Evolutionary conservation across 2,113 vertebrate species (phyloP).

Genomic region (Amazona guildingii): DNA sequence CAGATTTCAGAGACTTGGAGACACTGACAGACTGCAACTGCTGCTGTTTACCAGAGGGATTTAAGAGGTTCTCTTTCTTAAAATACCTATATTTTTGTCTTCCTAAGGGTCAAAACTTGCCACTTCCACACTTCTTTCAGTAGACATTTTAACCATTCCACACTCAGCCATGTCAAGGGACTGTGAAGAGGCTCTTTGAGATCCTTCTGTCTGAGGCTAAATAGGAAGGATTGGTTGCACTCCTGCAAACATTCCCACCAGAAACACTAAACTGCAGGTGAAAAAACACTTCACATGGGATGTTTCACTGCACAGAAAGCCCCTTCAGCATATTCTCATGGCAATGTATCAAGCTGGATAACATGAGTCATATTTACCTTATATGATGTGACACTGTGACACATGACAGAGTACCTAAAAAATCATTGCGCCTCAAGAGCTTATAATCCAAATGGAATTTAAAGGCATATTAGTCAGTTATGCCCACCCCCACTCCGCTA

Average conservation of each 20-base stretch:
- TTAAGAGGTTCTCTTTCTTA: conserved; percentile 22
- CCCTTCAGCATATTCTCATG: neutral
- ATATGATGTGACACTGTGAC: conserved; percentile 6
- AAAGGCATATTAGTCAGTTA: neutral
- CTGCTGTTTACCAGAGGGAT: conserved; percentile 54
- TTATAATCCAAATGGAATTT: conserved; percentile 7
- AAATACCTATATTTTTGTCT: conserved; percentile 41
- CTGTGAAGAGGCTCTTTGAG: neutral
- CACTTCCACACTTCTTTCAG: neutral
- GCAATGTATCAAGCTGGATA: conserved; percentile 2
- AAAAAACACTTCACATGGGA: neutral
- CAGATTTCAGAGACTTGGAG: conserved; percentile 25
- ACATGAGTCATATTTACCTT: conserved; percentile 1
- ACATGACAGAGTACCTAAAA: conserved; percentile 3
- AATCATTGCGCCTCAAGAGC: neutral
- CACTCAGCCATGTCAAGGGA: conserved; percentile 3
- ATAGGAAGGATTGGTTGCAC: neutral
- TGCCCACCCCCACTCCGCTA: neutral
- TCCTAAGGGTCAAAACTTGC: conserved; percentile 27
- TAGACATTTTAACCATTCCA: neutral
- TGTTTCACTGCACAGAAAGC: neutral
- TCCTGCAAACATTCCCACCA: neutral
- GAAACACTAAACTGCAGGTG: neutral
- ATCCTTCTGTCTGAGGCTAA: neutral
- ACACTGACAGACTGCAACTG: conserved; percentile 48